Evolutionary conservation across 2,888 invertebrate species (phyloP).

Genomic region (Ornithoptera priamus): DNA sequence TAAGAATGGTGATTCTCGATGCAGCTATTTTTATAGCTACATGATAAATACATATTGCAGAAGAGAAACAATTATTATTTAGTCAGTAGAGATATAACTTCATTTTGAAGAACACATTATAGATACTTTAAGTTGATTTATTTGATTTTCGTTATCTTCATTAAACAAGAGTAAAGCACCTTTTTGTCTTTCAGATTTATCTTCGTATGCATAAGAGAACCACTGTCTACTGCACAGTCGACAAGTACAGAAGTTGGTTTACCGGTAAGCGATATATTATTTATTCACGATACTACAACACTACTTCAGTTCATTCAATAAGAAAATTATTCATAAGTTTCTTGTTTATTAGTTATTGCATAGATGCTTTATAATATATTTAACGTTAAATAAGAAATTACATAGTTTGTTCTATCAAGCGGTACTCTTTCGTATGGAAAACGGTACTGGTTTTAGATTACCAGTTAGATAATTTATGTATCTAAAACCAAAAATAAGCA

Average conservation of each 20-base stretch:
- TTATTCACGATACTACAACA: background rate
- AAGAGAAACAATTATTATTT: no score
- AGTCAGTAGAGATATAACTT: no score
- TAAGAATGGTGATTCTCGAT: no score
- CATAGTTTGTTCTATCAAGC: background rate
- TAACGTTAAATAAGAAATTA: conserved; percentile 10
- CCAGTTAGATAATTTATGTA: background rate
- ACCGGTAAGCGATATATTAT: conserved; percentile 51
- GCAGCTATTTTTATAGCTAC: no score
- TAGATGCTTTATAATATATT: background rate
- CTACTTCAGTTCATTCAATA: background rate
- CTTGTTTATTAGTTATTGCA: conserved; percentile 6
- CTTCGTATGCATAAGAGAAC: conserved; percentile 50
- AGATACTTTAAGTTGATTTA: background rate
- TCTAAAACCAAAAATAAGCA: no score
- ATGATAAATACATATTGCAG: no score
- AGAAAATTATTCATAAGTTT: background rate
- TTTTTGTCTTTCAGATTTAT: conserved; percentile 63
- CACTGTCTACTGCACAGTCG: conserved; percentile 56
- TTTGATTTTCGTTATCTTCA: no score
- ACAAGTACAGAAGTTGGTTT: conserved; percentile 58
- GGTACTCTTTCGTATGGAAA: background rate
- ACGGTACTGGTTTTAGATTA: background rate
- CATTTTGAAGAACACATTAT: no score
- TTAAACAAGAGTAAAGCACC: background rate